Evolutionary conservation across 2,113 vertebrate genomes (phyloP).

Genomic region (Heterotilapia buettikoferi): DNA sequence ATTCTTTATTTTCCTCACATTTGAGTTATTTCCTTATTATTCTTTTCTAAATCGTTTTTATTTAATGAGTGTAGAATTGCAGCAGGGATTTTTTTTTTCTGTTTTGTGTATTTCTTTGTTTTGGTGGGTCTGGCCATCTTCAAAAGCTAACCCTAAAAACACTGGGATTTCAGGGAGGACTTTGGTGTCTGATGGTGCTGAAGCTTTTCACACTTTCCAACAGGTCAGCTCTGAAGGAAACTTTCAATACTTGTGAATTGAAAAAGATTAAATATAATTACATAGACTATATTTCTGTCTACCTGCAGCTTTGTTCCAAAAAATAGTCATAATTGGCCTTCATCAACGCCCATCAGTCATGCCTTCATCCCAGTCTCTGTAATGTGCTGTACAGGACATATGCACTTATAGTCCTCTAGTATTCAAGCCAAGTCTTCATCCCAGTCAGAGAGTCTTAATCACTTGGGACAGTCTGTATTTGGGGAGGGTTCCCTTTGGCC

Average conservation of each 20-base stretch:
- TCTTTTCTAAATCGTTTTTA: not conserved
- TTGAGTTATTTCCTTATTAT: not conserved
- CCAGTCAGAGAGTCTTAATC: constrained; percentile 58
- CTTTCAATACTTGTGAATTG: not conserved
- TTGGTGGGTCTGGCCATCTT: not conserved
- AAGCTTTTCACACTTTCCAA: not conserved
- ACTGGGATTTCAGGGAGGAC: not conserved
- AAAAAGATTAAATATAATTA: constrained; percentile 4
- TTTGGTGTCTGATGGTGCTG: not conserved
- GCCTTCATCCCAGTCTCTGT: constrained; percentile 39
- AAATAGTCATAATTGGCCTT: constrained; percentile 21
- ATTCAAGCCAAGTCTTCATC: constrained; percentile 48
- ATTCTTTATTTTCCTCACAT: not conserved
- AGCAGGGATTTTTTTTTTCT: not conserved
- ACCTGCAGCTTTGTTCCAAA: constrained; percentile 37
- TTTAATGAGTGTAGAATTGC: not conserved
- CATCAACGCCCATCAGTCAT: not conserved
- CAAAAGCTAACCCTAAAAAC: not conserved
- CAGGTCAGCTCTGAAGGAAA: not conserved
- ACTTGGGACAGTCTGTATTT: constrained; percentile 86
- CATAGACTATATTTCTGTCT: constrained; percentile 3
- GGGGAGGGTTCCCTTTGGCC: constrained; percentile 86
- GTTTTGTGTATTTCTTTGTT: not conserved
- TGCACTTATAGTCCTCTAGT: constrained; percentile 66
- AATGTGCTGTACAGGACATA: constrained; percentile 82